Conservation (phyloP, 30 jellyfish, hydroid and myxozoan genomes). For the Turritopsis rubra region DNA sequence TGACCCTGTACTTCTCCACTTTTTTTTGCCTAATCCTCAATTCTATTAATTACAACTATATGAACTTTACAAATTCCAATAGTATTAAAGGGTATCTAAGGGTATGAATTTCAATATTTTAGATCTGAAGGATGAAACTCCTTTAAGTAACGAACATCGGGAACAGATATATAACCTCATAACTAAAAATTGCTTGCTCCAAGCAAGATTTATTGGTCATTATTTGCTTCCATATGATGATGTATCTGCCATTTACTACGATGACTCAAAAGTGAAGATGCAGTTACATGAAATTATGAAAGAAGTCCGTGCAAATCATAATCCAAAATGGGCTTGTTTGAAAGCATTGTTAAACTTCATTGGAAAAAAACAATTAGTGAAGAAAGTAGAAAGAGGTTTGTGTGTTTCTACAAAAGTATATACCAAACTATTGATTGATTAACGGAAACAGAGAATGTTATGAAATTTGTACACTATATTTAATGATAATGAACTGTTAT, state of each 20-base stretch:
- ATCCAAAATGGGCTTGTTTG: background rate
- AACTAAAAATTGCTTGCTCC: background rate
- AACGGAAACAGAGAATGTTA: no score
- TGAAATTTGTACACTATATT: no score
- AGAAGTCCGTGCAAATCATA: background rate
- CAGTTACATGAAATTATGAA: background rate
- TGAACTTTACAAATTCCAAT: no score
- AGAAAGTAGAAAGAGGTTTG: background rate
- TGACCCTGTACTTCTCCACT: no score
- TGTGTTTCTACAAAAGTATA: no score
- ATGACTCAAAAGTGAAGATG: background rate
- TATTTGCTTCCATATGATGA: background rate
- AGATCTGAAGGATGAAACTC: background rate
- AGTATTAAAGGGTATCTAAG: no score
- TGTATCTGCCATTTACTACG: background rate
- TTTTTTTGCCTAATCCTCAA: no score
- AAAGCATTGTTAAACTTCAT: background rate
- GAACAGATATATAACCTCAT: background rate
- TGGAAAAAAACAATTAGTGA: background rate
- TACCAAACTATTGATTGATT: no score
- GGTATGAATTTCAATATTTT: no score
- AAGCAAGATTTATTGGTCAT: background rate
- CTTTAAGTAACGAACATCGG: background rate
- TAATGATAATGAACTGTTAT: no score
- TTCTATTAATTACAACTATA: no score